Percentiles rank a stretch among this genome's conserved stretches.
Conservation (phyloP, 1,140 invertebrate species). For the Drosophila nikananu region DNA sequence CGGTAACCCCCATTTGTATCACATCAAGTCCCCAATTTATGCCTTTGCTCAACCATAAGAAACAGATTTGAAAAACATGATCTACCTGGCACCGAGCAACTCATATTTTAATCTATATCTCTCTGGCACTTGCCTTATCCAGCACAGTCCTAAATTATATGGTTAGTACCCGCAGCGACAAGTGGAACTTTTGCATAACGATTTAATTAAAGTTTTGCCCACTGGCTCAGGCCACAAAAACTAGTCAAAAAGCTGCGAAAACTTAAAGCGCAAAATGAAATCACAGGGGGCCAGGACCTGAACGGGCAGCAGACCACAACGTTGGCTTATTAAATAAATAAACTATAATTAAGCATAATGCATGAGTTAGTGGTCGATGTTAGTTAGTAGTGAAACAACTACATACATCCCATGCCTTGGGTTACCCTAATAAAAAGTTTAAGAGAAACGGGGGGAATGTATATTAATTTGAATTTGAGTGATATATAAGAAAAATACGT, state of each 20-base stretch:
- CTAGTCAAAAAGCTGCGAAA: constrained; percentile 65
- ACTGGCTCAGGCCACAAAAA: constrained; percentile 27
- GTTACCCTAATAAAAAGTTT: constrained; percentile 5
- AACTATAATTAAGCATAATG: constrained; percentile 66
- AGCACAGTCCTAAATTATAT: constrained; percentile 74
- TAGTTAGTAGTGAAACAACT: constrained; percentile 10
- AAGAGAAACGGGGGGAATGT: background rate
- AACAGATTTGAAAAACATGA: background rate
- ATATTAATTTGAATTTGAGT: background rate
- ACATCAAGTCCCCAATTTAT: constrained; percentile 1
- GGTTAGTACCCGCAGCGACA: constrained; percentile 54
- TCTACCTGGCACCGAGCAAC: constrained; percentile 9
- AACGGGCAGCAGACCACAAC: constrained; percentile 15
- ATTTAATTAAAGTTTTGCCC: constrained; percentile 73
- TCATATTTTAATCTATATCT: constrained; percentile 31
- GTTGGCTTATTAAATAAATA: constrained; percentile 73
- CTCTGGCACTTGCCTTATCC: constrained; percentile 67
- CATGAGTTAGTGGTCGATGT: constrained; percentile 35
- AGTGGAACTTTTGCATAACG: constrained; percentile 79
- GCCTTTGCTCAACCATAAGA: background rate
- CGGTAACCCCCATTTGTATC: background rate
- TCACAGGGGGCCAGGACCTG: constrained; percentile 25
- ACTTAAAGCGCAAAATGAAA: constrained; percentile 68
- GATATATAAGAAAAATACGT: no score
- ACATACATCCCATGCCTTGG: constrained; percentile 21